Evolutionary conservation across 2,888 invertebrate genomes (phyloP), one percentile per base, ranked within the genome.

Genomic region (Acanthoscelides obtectus): DNA sequence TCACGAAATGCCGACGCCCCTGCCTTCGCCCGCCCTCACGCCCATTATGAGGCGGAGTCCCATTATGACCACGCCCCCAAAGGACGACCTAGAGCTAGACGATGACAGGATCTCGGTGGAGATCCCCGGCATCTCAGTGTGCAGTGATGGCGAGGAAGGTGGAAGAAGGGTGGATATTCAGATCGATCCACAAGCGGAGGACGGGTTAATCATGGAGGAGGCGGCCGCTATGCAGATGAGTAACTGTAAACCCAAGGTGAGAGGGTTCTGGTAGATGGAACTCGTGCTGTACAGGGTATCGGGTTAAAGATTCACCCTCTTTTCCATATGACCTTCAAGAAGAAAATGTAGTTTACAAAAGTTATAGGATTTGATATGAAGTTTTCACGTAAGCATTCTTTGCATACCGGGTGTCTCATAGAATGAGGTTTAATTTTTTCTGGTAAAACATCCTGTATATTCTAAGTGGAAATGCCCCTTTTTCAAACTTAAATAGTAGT

Each of bases 1-100:
- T 76, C 87, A 92, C 76, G 93, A 93, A 84, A 87, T 93, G 77
- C 93, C 93, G 2, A 93, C 93, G 0, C 93, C 93, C 22, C 86
- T 92, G 25, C 93, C 93, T 20, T 93, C 93, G 3, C 92, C 92
- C 2, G 87, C 91, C 20, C 88, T 92, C 19, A 92, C 92, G 0
- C 93, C 93, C 0, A 86, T 92, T 21, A 88, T 89, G 87, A 81
- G 88, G 75, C 81, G 84, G 68, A 80, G 80, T 66, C 79, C 80
- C 20, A 75, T 87, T 1, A 22, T 20, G 66, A 20, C 66, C 21
- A 6, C 66, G 21, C 19, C 69, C 63, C 66, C 6, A 17, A 12
- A 19, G 1, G 66, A 6, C 84, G 77, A 86, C 85, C 80, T 87
- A 81, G 86, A 86, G 72, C 81, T 83, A 71, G 87, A 86, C 75